Evolutionary conservation across 2,797 vertebrate genomes (phyloP).

Genomic region (Gymnocypris eckloni): DNA sequence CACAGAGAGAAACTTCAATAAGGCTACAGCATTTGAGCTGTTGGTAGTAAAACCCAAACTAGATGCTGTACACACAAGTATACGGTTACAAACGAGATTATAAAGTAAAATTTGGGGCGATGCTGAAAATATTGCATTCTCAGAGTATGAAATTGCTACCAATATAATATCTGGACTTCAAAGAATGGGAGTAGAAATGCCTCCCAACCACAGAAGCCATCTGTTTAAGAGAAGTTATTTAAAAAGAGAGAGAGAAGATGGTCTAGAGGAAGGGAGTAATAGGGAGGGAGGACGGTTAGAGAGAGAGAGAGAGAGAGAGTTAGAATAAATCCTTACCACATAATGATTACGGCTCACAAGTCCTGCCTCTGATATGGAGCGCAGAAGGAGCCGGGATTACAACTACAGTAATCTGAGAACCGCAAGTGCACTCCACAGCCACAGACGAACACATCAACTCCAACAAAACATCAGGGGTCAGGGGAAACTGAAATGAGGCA

Average conservation of each 20-base stretch:
- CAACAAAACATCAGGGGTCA: slow-evolving; percentile 37
- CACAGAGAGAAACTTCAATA: background rate
- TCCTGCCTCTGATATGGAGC: slow-evolving; percentile 77
- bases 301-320: slow-evolving; percentile 48
- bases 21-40: slow-evolving; percentile 7
- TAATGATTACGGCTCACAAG: slow-evolving; percentile 83
- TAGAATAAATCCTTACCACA: slow-evolving; percentile 83
- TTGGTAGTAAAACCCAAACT: slow-evolving; percentile 4
- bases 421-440: slow-evolving; percentile 62
- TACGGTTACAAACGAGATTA: slow-evolving; percentile 21
- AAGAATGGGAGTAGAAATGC: slow-evolving; percentile 1
- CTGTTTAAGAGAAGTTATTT: slow-evolving; percentile 45
- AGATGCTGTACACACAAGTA: background rate
- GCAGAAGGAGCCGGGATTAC: slow-evolving; percentile 80
- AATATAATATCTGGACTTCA: slow-evolving; percentile 7
- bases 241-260: slow-evolving; percentile 31
- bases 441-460: slow-evolving; percentile 6
- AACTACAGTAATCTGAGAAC: slow-evolving; percentile 65
- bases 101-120: background rate
- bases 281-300: slow-evolving; percentile 4
- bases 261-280: background rate
- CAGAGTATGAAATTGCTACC: background rate
- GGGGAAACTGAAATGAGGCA: background rate
- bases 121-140: background rate
- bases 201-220: slow-evolving; percentile 32